Conservation (phyloP, 1,140 invertebrate species). For the Lepidostoma basale region DNA sequence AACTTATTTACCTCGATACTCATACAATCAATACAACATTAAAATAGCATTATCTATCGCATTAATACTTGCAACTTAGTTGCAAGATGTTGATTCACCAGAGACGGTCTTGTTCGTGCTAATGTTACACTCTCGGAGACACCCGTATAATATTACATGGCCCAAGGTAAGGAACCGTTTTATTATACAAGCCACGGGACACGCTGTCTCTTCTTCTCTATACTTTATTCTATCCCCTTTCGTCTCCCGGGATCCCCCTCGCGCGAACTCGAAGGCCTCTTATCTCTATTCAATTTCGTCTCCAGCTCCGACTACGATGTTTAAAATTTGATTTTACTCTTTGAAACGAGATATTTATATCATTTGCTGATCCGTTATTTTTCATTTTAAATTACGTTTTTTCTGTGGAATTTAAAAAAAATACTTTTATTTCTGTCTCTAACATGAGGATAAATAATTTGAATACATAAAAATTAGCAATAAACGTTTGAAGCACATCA, state of each 20-base stretch:
- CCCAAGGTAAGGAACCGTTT: conserved; percentile 6
- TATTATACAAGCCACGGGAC: conserved; percentile 33
- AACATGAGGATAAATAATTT: no score
- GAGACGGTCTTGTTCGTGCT: neutral
- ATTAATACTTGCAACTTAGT: neutral
- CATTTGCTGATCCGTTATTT: no score
- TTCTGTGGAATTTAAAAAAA: no score
- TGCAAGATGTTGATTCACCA: neutral
- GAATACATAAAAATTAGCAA: no score
- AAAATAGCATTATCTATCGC: neutral
- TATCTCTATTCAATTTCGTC: neutral
- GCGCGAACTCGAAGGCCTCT: neutral
- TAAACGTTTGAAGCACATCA: no score
- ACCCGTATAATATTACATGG: neutral
- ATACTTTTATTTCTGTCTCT: no score
- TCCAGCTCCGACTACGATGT: neutral
- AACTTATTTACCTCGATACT: no score
- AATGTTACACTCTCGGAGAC: neutral
- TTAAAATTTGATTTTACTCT: conserved; percentile 3
- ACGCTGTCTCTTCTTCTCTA: neutral
- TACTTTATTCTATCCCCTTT: conserved; percentile 3
- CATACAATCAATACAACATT: no score
- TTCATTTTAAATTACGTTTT: no score
- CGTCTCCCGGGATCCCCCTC: neutral
- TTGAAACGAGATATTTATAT: no score